These are phyloP conservation scores for Pyrrhia umbra DNA, from an alignment of 2,888 invertebrate genomes.

Conservation along the genomic window DNA sequence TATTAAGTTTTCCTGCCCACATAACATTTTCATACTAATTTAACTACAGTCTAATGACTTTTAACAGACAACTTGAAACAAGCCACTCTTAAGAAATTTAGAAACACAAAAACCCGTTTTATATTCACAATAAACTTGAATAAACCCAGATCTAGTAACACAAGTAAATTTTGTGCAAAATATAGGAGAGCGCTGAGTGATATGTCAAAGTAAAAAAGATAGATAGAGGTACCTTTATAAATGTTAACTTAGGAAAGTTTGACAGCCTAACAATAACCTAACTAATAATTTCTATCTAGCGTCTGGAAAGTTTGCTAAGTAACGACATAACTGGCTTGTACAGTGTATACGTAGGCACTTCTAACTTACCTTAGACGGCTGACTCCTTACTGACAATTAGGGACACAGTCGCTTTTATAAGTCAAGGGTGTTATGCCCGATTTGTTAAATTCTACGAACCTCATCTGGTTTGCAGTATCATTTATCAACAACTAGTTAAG, in stretches of 20 bases:
- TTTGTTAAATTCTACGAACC: not conserved
- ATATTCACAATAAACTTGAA: not conserved
- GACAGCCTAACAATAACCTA: conserved; percentile 19
- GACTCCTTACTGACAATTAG: conserved; percentile 19
- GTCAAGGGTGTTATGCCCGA: not conserved
- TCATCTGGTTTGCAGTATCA: not conserved
- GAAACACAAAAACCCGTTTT: too few relatives aligned
- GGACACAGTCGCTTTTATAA: conserved; percentile 11
- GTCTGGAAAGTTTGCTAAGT: conserved; percentile 78
- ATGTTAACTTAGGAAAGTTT: conserved; percentile 2
- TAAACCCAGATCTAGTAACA: not conserved
- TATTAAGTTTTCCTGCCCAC: too few relatives aligned
- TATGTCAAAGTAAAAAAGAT: conserved; percentile 4
- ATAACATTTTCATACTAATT: too few relatives aligned
- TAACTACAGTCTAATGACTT: too few relatives aligned
- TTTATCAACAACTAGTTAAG: too few relatives aligned
- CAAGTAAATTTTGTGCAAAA: not conserved
- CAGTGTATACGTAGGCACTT: conserved; percentile 10
- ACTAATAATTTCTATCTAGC: conserved; percentile 65
- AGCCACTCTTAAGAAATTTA: too few relatives aligned
- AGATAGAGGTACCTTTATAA: not conserved
- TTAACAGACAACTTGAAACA: too few relatives aligned
- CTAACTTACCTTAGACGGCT: conserved; percentile 41
- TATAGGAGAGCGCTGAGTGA: not conserved
- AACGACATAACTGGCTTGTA: conserved; percentile 61